These are phyloP conservation scores for Rhysida immarginata DNA, from an alignment of 1,140 invertebrate species.

Conservation along the genomic window DNA sequence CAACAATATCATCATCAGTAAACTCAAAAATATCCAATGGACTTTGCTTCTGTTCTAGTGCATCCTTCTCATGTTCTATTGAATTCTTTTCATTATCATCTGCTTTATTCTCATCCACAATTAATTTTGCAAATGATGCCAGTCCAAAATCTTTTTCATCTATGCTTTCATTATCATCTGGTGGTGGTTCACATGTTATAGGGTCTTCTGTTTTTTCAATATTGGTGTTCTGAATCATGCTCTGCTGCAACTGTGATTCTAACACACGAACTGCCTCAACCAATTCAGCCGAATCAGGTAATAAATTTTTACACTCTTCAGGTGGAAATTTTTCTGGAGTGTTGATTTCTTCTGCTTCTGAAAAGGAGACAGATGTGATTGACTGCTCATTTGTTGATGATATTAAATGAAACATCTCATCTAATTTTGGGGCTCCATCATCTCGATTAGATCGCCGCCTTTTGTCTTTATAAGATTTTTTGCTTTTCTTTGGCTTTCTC, in stretches of 20 bases:
- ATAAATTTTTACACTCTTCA: not conserved
- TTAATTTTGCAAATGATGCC: not conserved
- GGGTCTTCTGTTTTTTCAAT: not conserved
- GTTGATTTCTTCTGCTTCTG: not conserved
- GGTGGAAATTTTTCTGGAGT: not conserved
- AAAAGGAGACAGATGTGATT: not conserved
- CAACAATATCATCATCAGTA: constrained; percentile 34
- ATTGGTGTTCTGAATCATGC: not conserved
- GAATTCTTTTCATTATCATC: not conserved
- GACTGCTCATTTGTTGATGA: not conserved
- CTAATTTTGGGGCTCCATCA: not conserved
- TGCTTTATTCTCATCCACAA: not conserved
- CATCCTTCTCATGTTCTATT: constrained; percentile 10
- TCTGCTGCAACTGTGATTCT: constrained; percentile 56
- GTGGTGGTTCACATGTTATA: not conserved
- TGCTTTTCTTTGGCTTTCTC: not conserved
- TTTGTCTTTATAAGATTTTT: not conserved
- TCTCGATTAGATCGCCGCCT: not conserved
- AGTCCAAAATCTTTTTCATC: not conserved
- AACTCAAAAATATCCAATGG: constrained; percentile 40
- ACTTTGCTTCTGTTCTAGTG: constrained; percentile 14
- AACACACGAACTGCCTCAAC: constrained; percentile 60
- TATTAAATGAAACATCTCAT: not conserved
- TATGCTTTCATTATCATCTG: not conserved
- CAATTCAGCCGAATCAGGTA: constrained; percentile 36